Conservation (phyloP, 2,888 invertebrate species). For the Zygothrica quintamaculata region DNA sequence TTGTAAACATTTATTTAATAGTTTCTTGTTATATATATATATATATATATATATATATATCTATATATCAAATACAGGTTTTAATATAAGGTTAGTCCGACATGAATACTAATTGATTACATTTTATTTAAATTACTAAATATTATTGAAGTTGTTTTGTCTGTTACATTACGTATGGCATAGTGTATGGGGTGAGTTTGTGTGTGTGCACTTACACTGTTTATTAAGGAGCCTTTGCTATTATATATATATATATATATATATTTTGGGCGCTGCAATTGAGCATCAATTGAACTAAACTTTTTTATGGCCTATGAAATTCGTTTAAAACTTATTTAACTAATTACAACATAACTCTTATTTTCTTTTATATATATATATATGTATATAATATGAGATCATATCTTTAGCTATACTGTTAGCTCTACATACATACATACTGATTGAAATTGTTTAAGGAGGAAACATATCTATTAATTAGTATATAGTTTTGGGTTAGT, state of each 20-base stretch:
- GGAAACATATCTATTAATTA: constrained; percentile 19
- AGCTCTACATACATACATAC: constrained; percentile 32
- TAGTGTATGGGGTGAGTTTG: background rate
- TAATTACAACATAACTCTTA: constrained; percentile 26
- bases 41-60: too few species aligned
- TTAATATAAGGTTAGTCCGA: constrained; percentile 42
- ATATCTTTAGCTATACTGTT: constrained; percentile 71
- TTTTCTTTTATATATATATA: constrained; percentile 14
- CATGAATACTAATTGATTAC: constrained; percentile 5
- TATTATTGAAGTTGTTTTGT: constrained; percentile 13
- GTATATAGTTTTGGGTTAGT: constrained; percentile 3
- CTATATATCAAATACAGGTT: constrained; percentile 51
- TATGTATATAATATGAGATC: constrained; percentile 53
- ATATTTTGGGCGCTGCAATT: constrained; percentile 16
- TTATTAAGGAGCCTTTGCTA: too few species aligned
- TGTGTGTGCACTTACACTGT: constrained; percentile 29
- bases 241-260: too few species aligned
- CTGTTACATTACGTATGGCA: constrained; percentile 14
- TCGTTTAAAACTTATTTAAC: constrained; percentile 52
- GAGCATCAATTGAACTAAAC: constrained; percentile 48
- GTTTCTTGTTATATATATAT: too few species aligned
- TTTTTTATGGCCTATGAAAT: constrained; percentile 39
- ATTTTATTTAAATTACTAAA: constrained; percentile 31
- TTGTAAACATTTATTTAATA: constrained; percentile 71
- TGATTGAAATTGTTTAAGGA: constrained; percentile 15